Percentiles rank a stretch among this genome's conserved stretches.
These are phyloP conservation scores for Nebria salina DNA, from an alignment of 2,888 invertebrate genomes.

Conservation along the genomic window DNA sequence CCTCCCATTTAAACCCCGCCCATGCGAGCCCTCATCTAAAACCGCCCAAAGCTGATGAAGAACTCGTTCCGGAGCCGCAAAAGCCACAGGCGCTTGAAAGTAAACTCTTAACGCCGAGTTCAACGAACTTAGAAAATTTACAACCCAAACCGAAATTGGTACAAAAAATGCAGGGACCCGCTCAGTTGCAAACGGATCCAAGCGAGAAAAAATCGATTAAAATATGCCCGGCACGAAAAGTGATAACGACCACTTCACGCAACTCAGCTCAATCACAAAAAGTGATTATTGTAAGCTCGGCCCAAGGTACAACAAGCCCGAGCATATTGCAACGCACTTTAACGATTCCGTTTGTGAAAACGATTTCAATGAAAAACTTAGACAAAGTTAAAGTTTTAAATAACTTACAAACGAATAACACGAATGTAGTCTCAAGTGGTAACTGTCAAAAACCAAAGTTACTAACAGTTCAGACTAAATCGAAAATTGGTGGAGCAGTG, in stretches of 20 bases:
- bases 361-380: slow-evolving; percentile 60
- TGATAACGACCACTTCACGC: slow-evolving; percentile 54
- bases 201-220: slow-evolving; percentile 53
- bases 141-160: slow-evolving; percentile 26
- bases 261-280: slow-evolving; percentile 56
- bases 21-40: slow-evolving; percentile 45
- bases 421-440: slow-evolving; percentile 37
- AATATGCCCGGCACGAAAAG: slow-evolving; percentile 56
- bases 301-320: slow-evolving; percentile 58
- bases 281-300: slow-evolving; percentile 61
- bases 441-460: slow-evolving; percentile 38
- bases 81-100: not conserved
- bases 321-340: slow-evolving; percentile 60
- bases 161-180: slow-evolving; percentile 5
- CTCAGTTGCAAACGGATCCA: slow-evolving; percentile 22
- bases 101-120: not conserved
- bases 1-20: slow-evolving; percentile 43
- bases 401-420: slow-evolving; percentile 49
- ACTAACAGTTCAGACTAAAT: slow-evolving; percentile 36
- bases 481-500: slow-evolving; percentile 19
- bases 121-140: slow-evolving; percentile 26
- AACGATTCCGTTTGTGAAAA: slow-evolving; percentile 60
- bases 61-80: slow-evolving; percentile 11
- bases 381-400: slow-evolving; percentile 61
- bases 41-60: slow-evolving; percentile 7